Base-by-base conservation (phyloP, 1,140 invertebrate genomes). In the Eurosta solidaginis region DNA sequence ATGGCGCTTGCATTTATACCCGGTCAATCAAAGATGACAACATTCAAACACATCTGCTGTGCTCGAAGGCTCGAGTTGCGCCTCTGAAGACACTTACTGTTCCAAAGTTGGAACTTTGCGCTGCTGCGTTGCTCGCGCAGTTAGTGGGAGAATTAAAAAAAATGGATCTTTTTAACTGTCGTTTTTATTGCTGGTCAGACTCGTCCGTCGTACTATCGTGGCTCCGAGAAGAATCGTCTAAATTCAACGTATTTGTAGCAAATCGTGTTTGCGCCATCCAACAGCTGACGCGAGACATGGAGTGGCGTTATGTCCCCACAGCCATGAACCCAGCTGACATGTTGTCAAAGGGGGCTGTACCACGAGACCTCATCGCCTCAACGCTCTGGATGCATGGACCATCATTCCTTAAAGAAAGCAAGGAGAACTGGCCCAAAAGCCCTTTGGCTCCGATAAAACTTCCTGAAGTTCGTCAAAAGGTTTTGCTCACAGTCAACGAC, bases 1-100 rank as follows among this genome's bases (percentile, higher is more conserved):
- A 87, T 78, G 87, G 82, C 17, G 82, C 83, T 7, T 83, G 82
- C 4, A 78, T 89, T 27, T 89, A 89, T 76, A 42, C 81, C 7
- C 79, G 82, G 73, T 45, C 80, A n/a, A 54, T 78, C 25, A 47
- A 77, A 3, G 49, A 40, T 5, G 3, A 59, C 20, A 49, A 50
- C 27, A 45, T 79, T 54, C 12, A 25, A 10, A 17, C 81, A 1
- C 78, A 82, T 10, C 49, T 85, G 0, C 54, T 86, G 10, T 78
- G 75, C 2, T 73, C 80, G 0, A 87, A 87, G 40, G 83, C 85
- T 0, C 83, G 80, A 63, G 82, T 87, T 25, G 80, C 82, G 1
- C 83, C 83, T 1, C n/a, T 88, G 3, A 83, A 86, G 63, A 78
- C 78, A 1, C 14, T 82, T n/a, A 82, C 81, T 4, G 82, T 85